These are phyloP conservation scores for Andrena hattorfiana DNA, from an alignment of 2,888 invertebrate species.

Conservation along the genomic window DNA sequence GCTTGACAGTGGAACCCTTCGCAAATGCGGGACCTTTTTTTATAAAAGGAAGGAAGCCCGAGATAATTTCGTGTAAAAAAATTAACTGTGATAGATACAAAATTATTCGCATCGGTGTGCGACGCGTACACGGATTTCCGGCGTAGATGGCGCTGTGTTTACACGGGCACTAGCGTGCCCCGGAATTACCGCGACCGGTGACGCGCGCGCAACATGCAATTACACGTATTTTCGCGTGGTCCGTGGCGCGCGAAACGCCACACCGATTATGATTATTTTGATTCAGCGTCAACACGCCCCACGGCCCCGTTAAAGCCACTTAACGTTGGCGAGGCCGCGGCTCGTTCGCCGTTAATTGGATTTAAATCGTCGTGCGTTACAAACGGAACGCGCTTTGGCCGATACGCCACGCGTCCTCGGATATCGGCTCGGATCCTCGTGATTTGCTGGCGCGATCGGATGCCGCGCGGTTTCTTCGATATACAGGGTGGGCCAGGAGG, in stretches of 20 bases:
- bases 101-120: background rate
- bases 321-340: constrained; percentile 37
- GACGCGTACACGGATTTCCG: background rate
- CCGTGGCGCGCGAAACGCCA: constrained; percentile 16
- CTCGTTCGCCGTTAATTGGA: constrained; percentile 62
- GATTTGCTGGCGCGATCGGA: background rate
- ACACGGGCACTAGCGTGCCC: constrained; percentile 2
- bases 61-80: background rate
- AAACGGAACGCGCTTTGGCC: constrained; percentile 50
- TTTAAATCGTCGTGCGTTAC: constrained; percentile 56
- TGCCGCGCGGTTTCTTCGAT: background rate
- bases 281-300: constrained; percentile 58
- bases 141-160: constrained; percentile 6
- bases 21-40: no score
- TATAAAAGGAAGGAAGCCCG: no score
- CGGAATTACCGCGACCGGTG: constrained; percentile 16
- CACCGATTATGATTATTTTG: constrained; percentile 67
- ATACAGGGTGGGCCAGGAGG: background rate
- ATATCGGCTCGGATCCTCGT: background rate
- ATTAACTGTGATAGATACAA: background rate
- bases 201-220: constrained; percentile 14
- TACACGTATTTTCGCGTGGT: background rate
- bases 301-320: constrained; percentile 58
- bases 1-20: no score
- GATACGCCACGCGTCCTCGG: background rate